Evolutionary conservation across 2,113 vertebrate species (phyloP), one percentile per base, ranked within the genome.

Genomic region (Lampris incognitus): DNA sequence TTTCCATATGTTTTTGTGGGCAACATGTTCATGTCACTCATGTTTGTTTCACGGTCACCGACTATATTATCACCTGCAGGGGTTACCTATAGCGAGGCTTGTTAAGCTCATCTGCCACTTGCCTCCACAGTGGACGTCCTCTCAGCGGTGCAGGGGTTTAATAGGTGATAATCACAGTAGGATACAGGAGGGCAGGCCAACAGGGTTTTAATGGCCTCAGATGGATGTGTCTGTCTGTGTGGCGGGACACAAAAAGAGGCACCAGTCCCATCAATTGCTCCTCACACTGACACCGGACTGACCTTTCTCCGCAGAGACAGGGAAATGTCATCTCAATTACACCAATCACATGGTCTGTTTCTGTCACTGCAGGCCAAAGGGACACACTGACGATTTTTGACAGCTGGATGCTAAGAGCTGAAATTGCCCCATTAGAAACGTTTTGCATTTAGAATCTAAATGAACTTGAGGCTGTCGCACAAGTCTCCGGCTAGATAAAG

Each of bases 291-390:
- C 87, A 86, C 82, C 40, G 48, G n/a, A 49, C 49, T 90, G 91
- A 91, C 89, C 89, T 91, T 24, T 92, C 87, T 89, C 73, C 63
- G 62, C 37, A 67, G 85, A 84, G 84, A 89, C 65, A 8, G 68
- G 69, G 65, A 92, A 91, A 90, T 92, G 88, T 84, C 89, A 88
- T 92, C 88, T 91, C 85, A 87, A 91, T 92, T 93, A 92, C 82
- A 55, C 88, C 91, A 87, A 83, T 91, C 79, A 80, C 85, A 65
- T 69, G 63, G 76, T 86, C 80, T 6, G 83, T 81, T 85, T 85
- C 77, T 88, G 86, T 84, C 72, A 66, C 37, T 58, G 54, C 75
- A 8, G 85, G 81, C 86, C 67, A 75, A 84, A 82, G 58, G 70
- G 85, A 84, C 52, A 6, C n/a, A 24, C 78, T 56, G 78, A 91